Percentiles rank a stretch among this genome's conserved stretches.
Evolutionary conservation across 2,797 vertebrate genomes (phyloP).

Genomic region (Margarornis squamiger): DNA sequence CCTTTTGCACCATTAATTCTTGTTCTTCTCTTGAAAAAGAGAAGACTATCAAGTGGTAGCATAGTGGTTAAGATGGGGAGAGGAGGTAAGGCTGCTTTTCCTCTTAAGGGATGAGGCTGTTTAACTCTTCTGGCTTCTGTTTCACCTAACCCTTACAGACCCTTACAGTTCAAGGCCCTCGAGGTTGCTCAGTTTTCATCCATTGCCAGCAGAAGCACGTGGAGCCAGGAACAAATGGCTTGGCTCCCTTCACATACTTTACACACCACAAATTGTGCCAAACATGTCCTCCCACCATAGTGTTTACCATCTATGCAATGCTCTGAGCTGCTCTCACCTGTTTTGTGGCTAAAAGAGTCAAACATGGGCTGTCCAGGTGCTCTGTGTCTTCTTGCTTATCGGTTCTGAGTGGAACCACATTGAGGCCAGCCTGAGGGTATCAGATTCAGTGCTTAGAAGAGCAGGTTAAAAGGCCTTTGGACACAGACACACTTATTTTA

Average conservation of each 20-base stretch:
- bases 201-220: background rate
- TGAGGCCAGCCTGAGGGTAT: background rate
- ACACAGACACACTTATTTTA: background rate
- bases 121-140: background rate
- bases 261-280: background rate
- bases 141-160: background rate
- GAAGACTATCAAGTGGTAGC: background rate
- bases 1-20: background rate
- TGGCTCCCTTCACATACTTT: background rate
- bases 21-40: background rate
- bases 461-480: background rate
- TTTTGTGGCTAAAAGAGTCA: background rate
- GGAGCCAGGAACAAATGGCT: background rate
- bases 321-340: background rate
- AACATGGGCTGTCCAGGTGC: background rate
- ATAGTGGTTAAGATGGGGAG: background rate
- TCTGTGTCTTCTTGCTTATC: background rate
- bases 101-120: background rate
- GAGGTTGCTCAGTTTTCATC: background rate
- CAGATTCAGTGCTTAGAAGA: background rate
- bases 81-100: background rate
- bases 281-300: rapidly evolving
- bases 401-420: background rate
- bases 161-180: background rate
- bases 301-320: background rate